Percentiles rank a stretch among this genome's conserved stretches.
Conservation (phyloP, 2,888 invertebrate species). For the Megaustenia siamemsis region DNA sequence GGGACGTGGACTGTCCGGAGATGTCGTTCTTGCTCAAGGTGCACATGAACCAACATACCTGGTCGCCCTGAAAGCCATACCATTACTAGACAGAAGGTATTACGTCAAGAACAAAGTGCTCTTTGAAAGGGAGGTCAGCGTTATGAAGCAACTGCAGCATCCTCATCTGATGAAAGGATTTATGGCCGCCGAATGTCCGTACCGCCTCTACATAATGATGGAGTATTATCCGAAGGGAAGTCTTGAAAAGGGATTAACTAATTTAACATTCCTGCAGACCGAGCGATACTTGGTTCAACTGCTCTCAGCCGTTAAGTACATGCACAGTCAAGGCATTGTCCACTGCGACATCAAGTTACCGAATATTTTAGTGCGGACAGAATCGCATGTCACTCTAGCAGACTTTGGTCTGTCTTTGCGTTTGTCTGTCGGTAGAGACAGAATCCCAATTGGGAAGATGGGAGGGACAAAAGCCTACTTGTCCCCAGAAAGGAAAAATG, state of each 20-base stretch:
- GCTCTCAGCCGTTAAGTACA: background rate
- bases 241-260: background rate
- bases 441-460: background rate
- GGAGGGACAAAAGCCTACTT: constrained; percentile 3
- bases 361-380: background rate
- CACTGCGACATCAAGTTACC: constrained; percentile 17
- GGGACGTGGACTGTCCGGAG: background rate
- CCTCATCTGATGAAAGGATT: background rate
- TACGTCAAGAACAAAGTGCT: background rate
- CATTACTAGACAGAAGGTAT: background rate
- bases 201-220: background rate
- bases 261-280: background rate
- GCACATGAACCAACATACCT: background rate
- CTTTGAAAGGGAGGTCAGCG: background rate
- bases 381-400: background rate
- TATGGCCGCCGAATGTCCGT: background rate
- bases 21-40: background rate
- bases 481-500: background rate
- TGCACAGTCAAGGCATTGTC: background rate
- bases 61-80: background rate
- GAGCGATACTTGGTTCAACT: background rate
- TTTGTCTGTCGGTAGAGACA: background rate
- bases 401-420: background rate
- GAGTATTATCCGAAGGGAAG: background rate
- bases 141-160: background rate